These are phyloP conservation scores for Napeogenes inachia DNA, from an alignment of 2,888 invertebrate genomes.

Conservation along the genomic window DNA sequence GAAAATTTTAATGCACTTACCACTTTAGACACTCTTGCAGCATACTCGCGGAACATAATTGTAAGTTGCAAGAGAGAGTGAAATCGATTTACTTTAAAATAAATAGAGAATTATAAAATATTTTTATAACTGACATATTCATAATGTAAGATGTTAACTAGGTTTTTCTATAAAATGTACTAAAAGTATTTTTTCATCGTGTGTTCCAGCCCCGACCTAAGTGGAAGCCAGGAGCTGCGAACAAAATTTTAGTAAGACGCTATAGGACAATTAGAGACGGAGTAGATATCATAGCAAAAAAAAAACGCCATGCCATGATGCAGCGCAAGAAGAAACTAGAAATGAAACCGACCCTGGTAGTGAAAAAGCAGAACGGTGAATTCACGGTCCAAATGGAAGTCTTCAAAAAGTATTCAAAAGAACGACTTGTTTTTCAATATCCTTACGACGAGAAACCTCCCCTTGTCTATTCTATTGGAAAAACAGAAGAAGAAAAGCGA, in stretches of 20 bases:
- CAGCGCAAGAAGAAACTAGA: conserved; percentile 64
- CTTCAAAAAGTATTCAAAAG: conserved; percentile 67
- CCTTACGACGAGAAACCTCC: conserved; percentile 70
- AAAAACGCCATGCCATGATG: conserved; percentile 62
- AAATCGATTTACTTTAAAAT: too few species aligned
- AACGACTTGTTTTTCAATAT: conserved; percentile 59
- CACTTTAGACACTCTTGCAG: too few species aligned
- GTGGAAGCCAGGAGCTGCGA: conserved; percentile 68
- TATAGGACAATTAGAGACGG: conserved; percentile 60
- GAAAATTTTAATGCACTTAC: too few species aligned
- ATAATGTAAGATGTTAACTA: too few species aligned
- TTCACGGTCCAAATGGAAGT: conserved; percentile 70
- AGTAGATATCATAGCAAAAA: conserved; percentile 58
- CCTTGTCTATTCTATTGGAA: conserved; percentile 61
- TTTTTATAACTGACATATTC: too few species aligned
- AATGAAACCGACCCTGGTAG: conserved; percentile 59
- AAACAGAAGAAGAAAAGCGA: conserved; percentile 58
- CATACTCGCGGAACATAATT: too few species aligned
- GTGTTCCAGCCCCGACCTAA: conserved; percentile 53
- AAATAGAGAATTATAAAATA: too few species aligned
- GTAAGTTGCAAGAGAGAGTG: too few species aligned
- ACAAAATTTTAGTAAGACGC: conserved; percentile 57
- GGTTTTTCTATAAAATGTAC: too few species aligned
- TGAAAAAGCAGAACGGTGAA: conserved; percentile 62
- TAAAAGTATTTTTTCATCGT: too few species aligned